Evolutionary conservation across 2,888 invertebrate species (phyloP).

Genomic region (Agelastica alni): DNA sequence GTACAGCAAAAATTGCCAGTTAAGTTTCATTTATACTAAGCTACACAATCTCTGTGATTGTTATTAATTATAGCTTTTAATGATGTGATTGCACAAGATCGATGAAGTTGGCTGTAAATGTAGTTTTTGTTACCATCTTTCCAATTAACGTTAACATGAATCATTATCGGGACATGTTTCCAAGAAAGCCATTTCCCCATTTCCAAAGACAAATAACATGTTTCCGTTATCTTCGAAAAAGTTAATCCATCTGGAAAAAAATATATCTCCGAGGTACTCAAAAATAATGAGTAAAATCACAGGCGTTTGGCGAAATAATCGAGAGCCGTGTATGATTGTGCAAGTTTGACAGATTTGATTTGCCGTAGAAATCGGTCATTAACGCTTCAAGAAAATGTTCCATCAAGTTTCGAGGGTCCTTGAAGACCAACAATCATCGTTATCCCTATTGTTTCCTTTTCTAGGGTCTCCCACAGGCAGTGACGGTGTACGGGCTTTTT

Average conservation of each 20-base stretch:
- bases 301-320: slow-evolving; percentile 42
- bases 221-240: slow-evolving; percentile 19
- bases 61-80: too few species aligned
- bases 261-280: slow-evolving; percentile 27
- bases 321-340: slow-evolving; percentile 47
- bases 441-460: slow-evolving; percentile 53
- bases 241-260: slow-evolving; percentile 30
- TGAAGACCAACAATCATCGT: slow-evolving; percentile 56
- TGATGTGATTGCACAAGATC: too few species aligned
- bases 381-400: slow-evolving; percentile 54
- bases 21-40: too few species aligned
- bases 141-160: slow-evolving; percentile 5
- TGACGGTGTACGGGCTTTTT: slow-evolving; percentile 2
- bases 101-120: too few species aligned
- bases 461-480: slow-evolving; percentile 23
- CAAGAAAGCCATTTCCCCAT: background rate
- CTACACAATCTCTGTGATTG: too few species aligned
- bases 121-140: background rate
- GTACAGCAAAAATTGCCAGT: too few species aligned
- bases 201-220: slow-evolving; percentile 8
- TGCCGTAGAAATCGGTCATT: slow-evolving; percentile 50
- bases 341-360: slow-evolving; percentile 52
- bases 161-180: background rate
- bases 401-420: slow-evolving; percentile 52
- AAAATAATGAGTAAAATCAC: slow-evolving; percentile 39